Evolutionary conservation across 2,888 invertebrate genomes (phyloP), one percentile per base, ranked within the genome.

Genomic region (Plebejus argus): DNA sequence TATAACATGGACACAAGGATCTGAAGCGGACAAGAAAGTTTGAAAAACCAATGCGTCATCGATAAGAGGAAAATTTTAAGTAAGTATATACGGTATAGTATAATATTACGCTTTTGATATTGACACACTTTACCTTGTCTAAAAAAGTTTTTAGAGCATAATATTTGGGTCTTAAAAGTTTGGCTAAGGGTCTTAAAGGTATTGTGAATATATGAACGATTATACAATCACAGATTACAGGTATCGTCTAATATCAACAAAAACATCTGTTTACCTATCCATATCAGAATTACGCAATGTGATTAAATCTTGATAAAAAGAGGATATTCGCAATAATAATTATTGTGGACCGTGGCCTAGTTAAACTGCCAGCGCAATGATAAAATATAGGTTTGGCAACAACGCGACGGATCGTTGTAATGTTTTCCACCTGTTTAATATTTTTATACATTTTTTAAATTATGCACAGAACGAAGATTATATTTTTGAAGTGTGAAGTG

Each of bases 21-120:
- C 78, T 66, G 71, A 66, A 23, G 20, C 79, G 78, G 76, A 77
- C 78, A 70, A 76, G 79, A 79, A 78, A 78, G 80, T 79, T 76
- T 70, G 78, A 79, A 78, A 79, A 78, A 77, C 80, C 80, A 78
- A 66, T 79, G 80, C 78, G 76, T 80, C 78, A 78, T 45, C 39
- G 71, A 56, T 77, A 23, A 70, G 33, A 61, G 35, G 77, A 77
- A 77, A 70, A 71, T 58, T 39, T n/a, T n/a, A n/a, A 35, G n/a
- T n/a, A n/a, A n/a, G n/a, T n/a, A n/a, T n/a, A n/a, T n/a, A n/a
- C n/a, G n/a, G n/a, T n/a, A n/a, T n/a, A n/a, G n/a, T n/a, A n/a
- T n/a, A 70, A 35, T 35, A 39, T 39, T 20, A 71, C 12, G 20
- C 71, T 39, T 71, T 71, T 39, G 4, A 71, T n/a, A 23, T 45